Evolutionary conservation across 2,888 invertebrate species (phyloP), one percentile per base, ranked within the genome.

Genomic region (Melinaea menophilus): DNA sequence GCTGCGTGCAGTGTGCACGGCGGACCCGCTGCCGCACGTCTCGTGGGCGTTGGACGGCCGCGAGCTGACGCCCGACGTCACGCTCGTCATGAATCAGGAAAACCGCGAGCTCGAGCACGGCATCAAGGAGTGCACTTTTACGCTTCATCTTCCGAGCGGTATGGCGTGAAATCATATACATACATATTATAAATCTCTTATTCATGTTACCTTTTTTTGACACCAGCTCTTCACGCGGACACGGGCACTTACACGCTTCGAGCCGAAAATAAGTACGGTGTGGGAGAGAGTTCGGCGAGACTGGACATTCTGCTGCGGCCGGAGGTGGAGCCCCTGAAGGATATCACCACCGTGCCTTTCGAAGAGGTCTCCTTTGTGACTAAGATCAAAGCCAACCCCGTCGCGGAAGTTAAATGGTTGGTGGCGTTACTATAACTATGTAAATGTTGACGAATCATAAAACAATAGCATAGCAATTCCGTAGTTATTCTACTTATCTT

Each of bases 11-110:
- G 92, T 95, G 22, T 94, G 98, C 73, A 94, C 95, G 41, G 98
- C 97, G 5, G 97, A 98, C 88, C 99, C 99, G 0, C 91, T 94
- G 68, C 98, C 99, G 0, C 95, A 97, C 71, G 93, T 97, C 56
- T 92, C 94, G 65, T 98, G 98, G 98, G 92, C 93, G 46, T 94
- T 94, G 73, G 94, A 97, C 75, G 96, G 95, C 3, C 87, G 91
- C 56, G 94, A 94, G 74, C 89, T 97, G 34, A 84, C 91, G 1
- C 90, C 92, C 3, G 93, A 94, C 71, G 94, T 94, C 4, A 94
- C 93, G 58, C 91, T 95, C 35, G 89, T 94, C 59, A 86, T 93
- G 45, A 92, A 93, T 65, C 85, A 93, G 60, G 92, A 94, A 54
- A 91, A 92, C 69, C 94, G 94, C 72, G 94, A 94, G 51, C 91